Base-by-base conservation (phyloP, 2,888 invertebrate species). In the Brenthis ino region DNA sequence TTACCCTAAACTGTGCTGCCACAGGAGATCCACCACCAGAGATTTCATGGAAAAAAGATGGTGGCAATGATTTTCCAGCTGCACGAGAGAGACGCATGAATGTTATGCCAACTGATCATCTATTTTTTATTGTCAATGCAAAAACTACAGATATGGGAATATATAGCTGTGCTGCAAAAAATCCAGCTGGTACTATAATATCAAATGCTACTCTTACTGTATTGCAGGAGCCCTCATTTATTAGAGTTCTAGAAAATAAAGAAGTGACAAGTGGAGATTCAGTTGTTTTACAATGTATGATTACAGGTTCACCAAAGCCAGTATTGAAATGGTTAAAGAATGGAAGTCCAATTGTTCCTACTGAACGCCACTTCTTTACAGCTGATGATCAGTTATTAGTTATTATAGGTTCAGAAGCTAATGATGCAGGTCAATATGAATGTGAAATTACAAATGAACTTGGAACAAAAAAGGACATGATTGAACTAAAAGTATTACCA, bases 11-110 rank as follows among this genome's bases (percentile, higher is more conserved):
- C 80, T 99, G 99, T 93, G 96, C 97, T 14, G 99, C 98, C 3
- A 95, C 94, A 69, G 99, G 98, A 1, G 96, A 97, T 80, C 98
- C 99, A 0, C 91, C 94, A 61, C 99, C 99, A 20, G 96, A 97
- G 88, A 97, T 98, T 77, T 96, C 97, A 0, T 96, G 98, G 96
- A 96, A 97, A 79, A 98, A 98, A 87, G 97, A 97, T 89, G 97
- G 97, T n/a, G 97, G 97, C 0, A 96, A 97, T 81, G 97, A 98
- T 82, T 99, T 99, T 85, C 98, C 98, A 8, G 99, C 99, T 6
- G 99, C 99, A 11, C 94, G 96, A 76, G 98, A 99, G 85, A 94
- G 98, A 57, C 94, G 99, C 51, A 96, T 99, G 96, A 97, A 97
- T 88, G 97, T 98, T 58, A 97, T 98, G 95, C 96, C 97, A 0